Evolutionary conservation across 2,113 vertebrate species (phyloP).

Genomic region (Mugil cephalus): DNA sequence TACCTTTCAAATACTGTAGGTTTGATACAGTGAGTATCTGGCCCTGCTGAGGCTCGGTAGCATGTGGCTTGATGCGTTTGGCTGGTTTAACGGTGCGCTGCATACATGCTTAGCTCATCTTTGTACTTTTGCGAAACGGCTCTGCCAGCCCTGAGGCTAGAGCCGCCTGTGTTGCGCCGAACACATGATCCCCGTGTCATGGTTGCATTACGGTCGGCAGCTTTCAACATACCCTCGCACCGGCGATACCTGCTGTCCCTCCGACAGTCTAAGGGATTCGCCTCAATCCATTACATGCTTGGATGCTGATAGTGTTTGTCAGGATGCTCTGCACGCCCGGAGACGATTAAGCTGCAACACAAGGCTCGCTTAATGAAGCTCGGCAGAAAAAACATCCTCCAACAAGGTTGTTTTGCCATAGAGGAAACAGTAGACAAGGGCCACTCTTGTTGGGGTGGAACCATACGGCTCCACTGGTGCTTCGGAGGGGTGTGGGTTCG

Average conservation of each 20-base stretch:
- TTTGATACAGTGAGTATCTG: slow-evolving; percentile 16
- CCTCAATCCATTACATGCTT: slow-evolving; percentile 72
- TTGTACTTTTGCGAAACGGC: slow-evolving; percentile 43
- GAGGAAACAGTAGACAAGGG: slow-evolving; percentile 39
- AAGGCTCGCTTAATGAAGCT: slow-evolving; percentile 78
- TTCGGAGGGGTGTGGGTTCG: slow-evolving; percentile 12
- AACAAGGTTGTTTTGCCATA: slow-evolving; percentile 53
- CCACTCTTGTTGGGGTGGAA: slow-evolving; percentile 24
- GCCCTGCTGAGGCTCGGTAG: background rate
- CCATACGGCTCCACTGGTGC: slow-evolving; percentile 30
- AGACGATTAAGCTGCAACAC: slow-evolving; percentile 77
- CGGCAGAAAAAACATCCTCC: slow-evolving; percentile 61
- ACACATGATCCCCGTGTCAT: slow-evolving; percentile 31
- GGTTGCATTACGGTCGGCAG: slow-evolving; percentile 41
- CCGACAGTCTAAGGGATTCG: slow-evolving; percentile 57
- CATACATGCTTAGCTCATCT: slow-evolving; percentile 45
- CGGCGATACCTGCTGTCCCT: slow-evolving; percentile 62
- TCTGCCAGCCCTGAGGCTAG: slow-evolving; percentile 47
- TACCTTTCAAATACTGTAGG: slow-evolving; percentile 8
- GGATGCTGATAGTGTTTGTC: slow-evolving; percentile 80
- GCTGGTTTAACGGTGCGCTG: background rate
- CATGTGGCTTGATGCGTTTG: slow-evolving; percentile 15
- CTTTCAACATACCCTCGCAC: slow-evolving; percentile 36
- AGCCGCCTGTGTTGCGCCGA: slow-evolving; percentile 19
- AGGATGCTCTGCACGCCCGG: slow-evolving; percentile 58